Percentiles rank a stretch among this genome's conserved stretches.
phyloP scores from a whole-genome alignment of 2,113 vertebrate species.

The Festucalex cinctus region DNA sequence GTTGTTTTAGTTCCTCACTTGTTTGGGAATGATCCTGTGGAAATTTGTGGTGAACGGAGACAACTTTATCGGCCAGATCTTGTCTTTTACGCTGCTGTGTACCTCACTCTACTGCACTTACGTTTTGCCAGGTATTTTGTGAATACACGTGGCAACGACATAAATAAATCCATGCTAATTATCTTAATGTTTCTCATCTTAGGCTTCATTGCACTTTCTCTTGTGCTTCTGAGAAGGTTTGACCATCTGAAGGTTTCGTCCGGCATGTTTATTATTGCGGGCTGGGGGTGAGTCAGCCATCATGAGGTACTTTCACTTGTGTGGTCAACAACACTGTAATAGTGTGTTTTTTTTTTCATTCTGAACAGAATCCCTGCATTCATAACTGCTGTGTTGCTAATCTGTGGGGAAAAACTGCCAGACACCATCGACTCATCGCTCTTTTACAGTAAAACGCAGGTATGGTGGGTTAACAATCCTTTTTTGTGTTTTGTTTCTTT shows the following conservation, averaged over 20 bases:
- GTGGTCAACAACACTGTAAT: neutral
- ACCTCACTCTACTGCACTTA: constrained; percentile 89
- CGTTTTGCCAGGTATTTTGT: constrained; percentile 86
- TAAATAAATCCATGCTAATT: neutral
- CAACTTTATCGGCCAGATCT: constrained; percentile 78
- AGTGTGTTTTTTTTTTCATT: neutral
- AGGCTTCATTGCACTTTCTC: constrained; percentile 89
- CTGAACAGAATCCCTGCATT: constrained; percentile 79
- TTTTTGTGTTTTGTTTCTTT: neutral
- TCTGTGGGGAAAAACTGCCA: constrained; percentile 73
- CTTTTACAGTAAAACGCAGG: constrained; percentile 91
- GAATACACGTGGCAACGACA: neutral
- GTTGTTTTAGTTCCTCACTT: constrained; percentile 77
- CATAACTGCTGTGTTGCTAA: constrained; percentile 80
- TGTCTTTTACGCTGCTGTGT: constrained; percentile 86
- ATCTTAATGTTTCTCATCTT: constrained; percentile 12
- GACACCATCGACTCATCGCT: constrained; percentile 81
- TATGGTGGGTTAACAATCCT: constrained; percentile 40
- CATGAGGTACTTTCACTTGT: neutral
- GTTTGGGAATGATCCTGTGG: constrained; percentile 91
- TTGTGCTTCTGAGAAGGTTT: constrained; percentile 81
- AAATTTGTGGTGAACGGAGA: constrained; percentile 81
- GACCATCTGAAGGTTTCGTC: constrained; percentile 77
- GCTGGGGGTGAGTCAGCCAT: constrained; percentile 89
- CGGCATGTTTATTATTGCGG: constrained; percentile 78